phyloP scores from a whole-genome alignment of 2,888 invertebrate genomes.

The Eupithecia pulchellata region DNA sequence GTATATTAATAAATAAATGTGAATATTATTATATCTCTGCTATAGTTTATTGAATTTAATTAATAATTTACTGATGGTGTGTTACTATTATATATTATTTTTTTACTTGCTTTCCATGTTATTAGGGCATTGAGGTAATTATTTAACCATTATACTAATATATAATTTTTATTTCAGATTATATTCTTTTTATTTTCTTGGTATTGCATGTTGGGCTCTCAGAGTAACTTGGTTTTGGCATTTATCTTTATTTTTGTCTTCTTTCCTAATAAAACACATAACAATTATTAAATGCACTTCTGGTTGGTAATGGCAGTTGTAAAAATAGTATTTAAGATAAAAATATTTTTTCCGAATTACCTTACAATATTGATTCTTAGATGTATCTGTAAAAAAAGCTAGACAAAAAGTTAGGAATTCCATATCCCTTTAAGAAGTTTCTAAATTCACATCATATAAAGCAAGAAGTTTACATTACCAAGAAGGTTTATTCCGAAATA shows the following conservation, averaged over 20 bases:
- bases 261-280: conserved; percentile 14
- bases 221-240: conserved; percentile 57
- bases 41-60: not conserved
- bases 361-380: not conserved
- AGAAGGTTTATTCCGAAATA: not conserved
- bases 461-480: not conserved
- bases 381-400: not conserved
- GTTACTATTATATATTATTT: not conserved
- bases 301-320: not conserved
- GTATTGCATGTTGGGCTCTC: conserved; percentile 56
- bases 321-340: not conserved
- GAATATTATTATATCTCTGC: not conserved
- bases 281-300: conserved; percentile 1
- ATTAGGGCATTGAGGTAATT: not conserved
- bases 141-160: conserved; percentile 14
- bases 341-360: not conserved
- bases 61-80: not conserved
- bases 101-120: not conserved
- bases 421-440: not conserved
- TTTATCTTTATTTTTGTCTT: conserved; percentile 46
- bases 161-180: conserved; percentile 36
- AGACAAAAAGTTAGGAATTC: not conserved
- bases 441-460: not conserved
- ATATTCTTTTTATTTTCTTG: conserved; percentile 33
- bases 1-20: not conserved